Evolutionary conservation across 2,888 invertebrate genomes (phyloP).

Genomic region (Urechis unicinctus): DNA sequence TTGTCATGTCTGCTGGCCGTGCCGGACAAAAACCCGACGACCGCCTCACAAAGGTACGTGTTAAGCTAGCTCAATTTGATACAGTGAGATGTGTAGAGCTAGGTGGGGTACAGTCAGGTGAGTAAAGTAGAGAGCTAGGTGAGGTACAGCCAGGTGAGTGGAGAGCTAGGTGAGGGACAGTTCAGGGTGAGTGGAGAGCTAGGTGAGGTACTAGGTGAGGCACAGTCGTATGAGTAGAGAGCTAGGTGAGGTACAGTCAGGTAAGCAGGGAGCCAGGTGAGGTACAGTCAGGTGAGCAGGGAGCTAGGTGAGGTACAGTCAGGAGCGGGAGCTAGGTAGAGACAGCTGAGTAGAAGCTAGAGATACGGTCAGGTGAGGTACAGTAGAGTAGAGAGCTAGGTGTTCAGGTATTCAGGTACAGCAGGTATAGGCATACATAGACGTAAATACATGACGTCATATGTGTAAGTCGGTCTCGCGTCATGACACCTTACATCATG

Average conservation of each 20-base stretch:
- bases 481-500: no score
- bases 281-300: background rate
- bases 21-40: conserved; percentile 23
- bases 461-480: no score
- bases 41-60: conserved; percentile 20
- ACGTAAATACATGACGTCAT: no score
- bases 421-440: no score
- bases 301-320: no score
- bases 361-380: no score
- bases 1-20: conserved; percentile 24
- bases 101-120: background rate
- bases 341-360: background rate
- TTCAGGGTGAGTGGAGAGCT: background rate
- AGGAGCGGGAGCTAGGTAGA: background rate
- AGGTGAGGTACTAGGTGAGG: background rate
- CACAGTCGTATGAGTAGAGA: background rate
- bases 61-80: background rate
- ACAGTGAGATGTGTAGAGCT: background rate
- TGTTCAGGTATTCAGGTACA: no score
- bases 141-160: background rate
- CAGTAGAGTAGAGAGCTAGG: no score
- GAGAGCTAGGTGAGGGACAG: no score
- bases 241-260: no score
- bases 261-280: background rate
- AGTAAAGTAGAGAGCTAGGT: background rate